Evolutionary conservation across 2,113 vertebrate species (phyloP).

Genomic region (Pitta sordida): DNA sequence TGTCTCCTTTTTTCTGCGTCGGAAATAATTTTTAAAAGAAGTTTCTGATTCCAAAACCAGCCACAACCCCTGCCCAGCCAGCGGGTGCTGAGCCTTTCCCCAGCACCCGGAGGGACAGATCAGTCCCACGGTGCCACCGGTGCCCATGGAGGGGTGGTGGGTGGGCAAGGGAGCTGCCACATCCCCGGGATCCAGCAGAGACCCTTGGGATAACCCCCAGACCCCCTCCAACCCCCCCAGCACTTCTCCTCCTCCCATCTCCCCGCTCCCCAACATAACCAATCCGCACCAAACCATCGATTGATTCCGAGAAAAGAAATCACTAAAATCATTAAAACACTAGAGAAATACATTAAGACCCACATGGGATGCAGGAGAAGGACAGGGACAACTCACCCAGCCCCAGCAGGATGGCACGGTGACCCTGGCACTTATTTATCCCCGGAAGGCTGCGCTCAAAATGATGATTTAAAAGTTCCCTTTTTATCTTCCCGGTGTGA

Average conservation of each 20-base stretch:
- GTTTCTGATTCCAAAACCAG: background rate
- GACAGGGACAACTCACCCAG: background rate
- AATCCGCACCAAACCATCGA: fast-evolving
- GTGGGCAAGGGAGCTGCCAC: background rate
- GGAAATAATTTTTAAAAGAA: background rate
- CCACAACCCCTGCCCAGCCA: fast-evolving
- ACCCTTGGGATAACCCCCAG: background rate
- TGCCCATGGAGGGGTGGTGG: background rate
- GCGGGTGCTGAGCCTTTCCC: background rate
- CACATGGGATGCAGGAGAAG: fast-evolving
- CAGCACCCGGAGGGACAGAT: fast-evolving
- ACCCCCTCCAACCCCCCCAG: background rate
- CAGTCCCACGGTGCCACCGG: fast-evolving
- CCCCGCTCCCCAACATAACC: fast-evolving
- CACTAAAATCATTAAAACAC: fast-evolving
- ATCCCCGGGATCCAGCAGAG: background rate
- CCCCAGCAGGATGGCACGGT: background rate
- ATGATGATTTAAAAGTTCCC: too few species aligned
- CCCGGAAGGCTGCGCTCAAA: too few species aligned
- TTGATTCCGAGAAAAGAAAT: fast-evolving
- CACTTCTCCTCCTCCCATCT: fast-evolving
- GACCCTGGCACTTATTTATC: background rate
- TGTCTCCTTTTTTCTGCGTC: fast-evolving
- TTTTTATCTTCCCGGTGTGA: too few species aligned
- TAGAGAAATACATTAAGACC: background rate